Percentiles rank a stretch among this genome's conserved stretches.
Evolutionary conservation across 2,888 invertebrate species (phyloP).

Genomic region (Meta bourneti): DNA sequence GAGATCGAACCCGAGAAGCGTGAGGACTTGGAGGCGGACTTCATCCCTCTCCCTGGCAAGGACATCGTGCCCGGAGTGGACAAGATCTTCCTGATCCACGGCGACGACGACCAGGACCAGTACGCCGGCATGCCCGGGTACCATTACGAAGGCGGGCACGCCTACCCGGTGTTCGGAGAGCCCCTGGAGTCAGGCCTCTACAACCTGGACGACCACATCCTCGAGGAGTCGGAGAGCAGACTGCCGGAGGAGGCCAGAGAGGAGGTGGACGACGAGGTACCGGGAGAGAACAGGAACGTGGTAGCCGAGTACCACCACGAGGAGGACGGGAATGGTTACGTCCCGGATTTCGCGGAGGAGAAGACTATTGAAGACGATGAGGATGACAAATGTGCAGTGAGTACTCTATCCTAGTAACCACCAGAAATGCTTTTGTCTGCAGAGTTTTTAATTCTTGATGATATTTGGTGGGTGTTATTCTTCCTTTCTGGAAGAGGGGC

Average conservation of each 20-base stretch:
- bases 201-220: slow-evolving; percentile 39
- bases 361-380: slow-evolving; percentile 57
- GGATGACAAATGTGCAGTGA: slow-evolving; percentile 62
- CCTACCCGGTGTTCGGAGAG: slow-evolving; percentile 64
- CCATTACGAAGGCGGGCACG: slow-evolving; percentile 63
- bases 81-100: slow-evolving; percentile 66
- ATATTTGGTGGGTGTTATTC: too few species aligned
- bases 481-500: too few species aligned
- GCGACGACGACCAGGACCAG: slow-evolving; percentile 35
- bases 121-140: slow-evolving; percentile 52
- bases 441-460: too few species aligned
- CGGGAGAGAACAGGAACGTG: slow-evolving; percentile 25
- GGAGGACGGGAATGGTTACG: slow-evolving; percentile 35
- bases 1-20: slow-evolving; percentile 52
- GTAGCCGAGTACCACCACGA: neutral
- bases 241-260: slow-evolving; percentile 1
- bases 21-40: slow-evolving; percentile 69
- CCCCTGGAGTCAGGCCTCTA: slow-evolving; percentile 59
- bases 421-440: too few species aligned
- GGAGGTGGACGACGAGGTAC: slow-evolving; percentile 13
- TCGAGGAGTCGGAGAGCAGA: slow-evolving; percentile 39
- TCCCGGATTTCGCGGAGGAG: slow-evolving; percentile 52
- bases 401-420: neutral
- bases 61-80: slow-evolving; percentile 69
- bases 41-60: slow-evolving; percentile 67